Evolutionary conservation across 1,140 invertebrate genomes (phyloP), one percentile per base, ranked within the genome.

Genomic region (Aphidius gifuensis): DNA sequence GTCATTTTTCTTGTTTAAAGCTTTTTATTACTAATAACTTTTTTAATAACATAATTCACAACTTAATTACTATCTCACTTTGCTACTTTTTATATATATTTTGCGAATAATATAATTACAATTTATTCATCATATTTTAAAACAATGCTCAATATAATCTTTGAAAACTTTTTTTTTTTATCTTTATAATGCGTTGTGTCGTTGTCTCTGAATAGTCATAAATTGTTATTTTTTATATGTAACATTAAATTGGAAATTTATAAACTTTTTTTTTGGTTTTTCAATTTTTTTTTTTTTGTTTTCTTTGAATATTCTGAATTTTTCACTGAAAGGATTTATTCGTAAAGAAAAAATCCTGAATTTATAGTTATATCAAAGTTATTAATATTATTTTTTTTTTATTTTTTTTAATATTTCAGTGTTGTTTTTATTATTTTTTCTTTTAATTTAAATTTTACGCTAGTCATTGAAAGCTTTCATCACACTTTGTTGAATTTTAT

Each of bases 141-240:
- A 53, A 56, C 56, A 55, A 54, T 62, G 54, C 51, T 55, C 44
- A 61, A 56, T 62, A 62, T 21, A 23, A 46, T 57, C 40, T 62
- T 49, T 32, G 23, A 57, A 50, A 11, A 51, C 9, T 57, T 39
- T 54, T 38, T 60, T 44, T 57, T 71, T 76, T 74, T 75, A 76
- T 76, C 72, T 77, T 80, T 74, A 71, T 79, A 77, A 80, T 79
- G 77, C 76, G 72, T 72, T 80, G 76, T 80, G 74, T 80, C 78
- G 79, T 80, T 80, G 78, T 80, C 74, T 79, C 74, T 76, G 74
- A 80, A 79, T 80, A 80, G 72, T 78, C 74, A 74, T 73, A 68
- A 64, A 16, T 72, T 59, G 46, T 70, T 68, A 54, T 56, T 56
- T 56, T 46, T 54, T 64, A 49, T 47, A 44, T 61, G 23, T 65